Conservation (phyloP, 2,797 vertebrate species). For the Rhabdophis nuchalis region DNA sequence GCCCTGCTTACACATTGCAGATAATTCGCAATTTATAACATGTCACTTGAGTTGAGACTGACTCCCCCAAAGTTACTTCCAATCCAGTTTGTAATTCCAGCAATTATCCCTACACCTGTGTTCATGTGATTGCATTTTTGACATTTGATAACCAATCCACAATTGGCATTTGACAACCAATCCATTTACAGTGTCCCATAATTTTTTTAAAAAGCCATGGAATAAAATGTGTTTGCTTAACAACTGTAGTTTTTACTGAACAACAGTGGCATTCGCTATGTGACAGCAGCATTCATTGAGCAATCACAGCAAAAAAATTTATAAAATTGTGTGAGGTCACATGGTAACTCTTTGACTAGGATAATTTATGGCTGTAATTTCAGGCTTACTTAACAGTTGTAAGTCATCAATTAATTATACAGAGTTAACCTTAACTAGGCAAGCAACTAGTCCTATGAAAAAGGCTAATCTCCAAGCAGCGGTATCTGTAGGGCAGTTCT, state of each 20-base stretch:
- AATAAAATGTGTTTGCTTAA: not conserved
- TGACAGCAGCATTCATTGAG: not conserved
- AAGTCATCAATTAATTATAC: not conserved
- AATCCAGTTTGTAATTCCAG: not conserved
- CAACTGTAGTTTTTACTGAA: not conserved
- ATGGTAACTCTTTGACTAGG: not conserved
- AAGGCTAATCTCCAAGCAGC: not conserved
- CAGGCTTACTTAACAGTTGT: not conserved
- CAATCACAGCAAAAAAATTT: not conserved
- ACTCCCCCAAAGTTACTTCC: not conserved
- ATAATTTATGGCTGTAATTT: not conserved
- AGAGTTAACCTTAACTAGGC: not conserved
- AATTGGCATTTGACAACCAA: not conserved
- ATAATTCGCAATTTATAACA: not conserved
- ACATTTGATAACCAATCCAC: not conserved
- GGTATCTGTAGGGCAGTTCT: not conserved
- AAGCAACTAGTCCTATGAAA: not conserved
- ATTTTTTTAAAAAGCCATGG: not conserved
- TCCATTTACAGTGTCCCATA: not conserved
- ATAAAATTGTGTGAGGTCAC: not conserved
- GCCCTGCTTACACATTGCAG: not conserved
- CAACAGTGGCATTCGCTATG: not conserved
- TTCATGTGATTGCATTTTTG: not conserved
- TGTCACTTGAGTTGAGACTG: not conserved
- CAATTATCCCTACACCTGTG: not conserved